Base-by-base conservation (phyloP, 2,113 vertebrate genomes). In the Empidonax alnorum region DNA sequence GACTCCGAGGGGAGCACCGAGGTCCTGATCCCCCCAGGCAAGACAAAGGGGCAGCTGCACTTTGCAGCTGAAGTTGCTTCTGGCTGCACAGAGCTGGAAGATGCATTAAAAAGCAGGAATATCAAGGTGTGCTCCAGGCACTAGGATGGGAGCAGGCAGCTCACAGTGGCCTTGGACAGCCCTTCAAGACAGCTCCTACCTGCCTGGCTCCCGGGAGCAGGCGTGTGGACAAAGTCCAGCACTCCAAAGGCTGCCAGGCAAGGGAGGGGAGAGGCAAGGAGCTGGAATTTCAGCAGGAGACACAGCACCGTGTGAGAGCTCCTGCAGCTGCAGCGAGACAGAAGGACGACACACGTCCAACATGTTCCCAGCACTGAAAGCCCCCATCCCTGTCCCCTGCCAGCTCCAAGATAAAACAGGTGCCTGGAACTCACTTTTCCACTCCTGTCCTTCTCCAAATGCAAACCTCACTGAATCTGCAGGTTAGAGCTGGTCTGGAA, bases 301-400 rank as follows among this genome's bases (percentile, higher is more conserved):
- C 0, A 0, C 63, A 77, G 78, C 62, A 21, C 50, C 0, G 0
- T 5, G 33, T 0, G 0, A 84, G 35, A 91, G 53, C 71, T 87
- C 28, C 73, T 10, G 8, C 73, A 65, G 63, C 68, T 66, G 39
- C 49, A 52, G 65, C 13, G 4, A 56, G 69, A 61, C 62, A 82
- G 15, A 33, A 41, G 39, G 58, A 47, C 0, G 0, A 52, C 2
- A 42, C 22, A 0, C 2, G 6, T 8, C 74, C 41, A 82, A 7
- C 23, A 1, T 0, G 11, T 56, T 63, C 62, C 61, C 77, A 78
- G 52, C 10, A 61, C 44, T 62, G 46, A 27, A 31, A 69, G 49
- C 13, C 23, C 61, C 20, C 33, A 69, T 9, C 28, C 35, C 33
- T 47, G 44, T 52, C 33, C 55, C 58, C 39, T 13, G 5, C 28